Percentiles rank a stretch among this genome's conserved stretches.
phyloP scores from a whole-genome alignment of 2,797 vertebrate genomes.

The Typhlichthys eigenmanni region DNA sequence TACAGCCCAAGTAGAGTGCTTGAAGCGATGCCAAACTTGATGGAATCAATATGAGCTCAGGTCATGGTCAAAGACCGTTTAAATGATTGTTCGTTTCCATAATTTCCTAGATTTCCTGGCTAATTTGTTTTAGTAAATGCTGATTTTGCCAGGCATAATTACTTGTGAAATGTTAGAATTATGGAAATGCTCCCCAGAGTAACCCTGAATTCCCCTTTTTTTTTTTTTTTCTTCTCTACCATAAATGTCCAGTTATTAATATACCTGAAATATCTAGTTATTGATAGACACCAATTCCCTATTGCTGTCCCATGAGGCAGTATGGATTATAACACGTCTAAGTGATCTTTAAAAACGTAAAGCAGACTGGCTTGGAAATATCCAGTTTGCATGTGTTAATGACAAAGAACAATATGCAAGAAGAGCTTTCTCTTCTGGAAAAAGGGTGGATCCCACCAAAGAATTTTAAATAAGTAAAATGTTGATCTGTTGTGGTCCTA shows the following conservation, averaged over 20 bases:
- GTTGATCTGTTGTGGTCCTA: constrained; percentile 39
- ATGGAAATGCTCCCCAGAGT: constrained; percentile 28
- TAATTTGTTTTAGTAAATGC: constrained; percentile 18
- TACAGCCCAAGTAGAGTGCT: constrained; percentile 40
- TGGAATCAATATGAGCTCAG: constrained; percentile 65
- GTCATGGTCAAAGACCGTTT: constrained; percentile 41
- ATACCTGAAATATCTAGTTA: constrained; percentile 22
- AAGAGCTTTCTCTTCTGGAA: constrained; percentile 41
- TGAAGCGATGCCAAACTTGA: constrained; percentile 60
- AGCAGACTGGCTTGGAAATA: constrained; percentile 10
- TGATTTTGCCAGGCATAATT: constrained; percentile 26
- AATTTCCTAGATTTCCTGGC: constrained; percentile 47
- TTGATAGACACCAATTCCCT: not conserved
- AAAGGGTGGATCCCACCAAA: constrained; percentile 48
- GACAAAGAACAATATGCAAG: constrained; percentile 45
- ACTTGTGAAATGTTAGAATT: constrained; percentile 22
- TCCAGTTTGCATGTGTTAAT: constrained; percentile 28
- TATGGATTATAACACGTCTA: constrained; percentile 13
- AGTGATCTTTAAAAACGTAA: constrained; percentile 18
- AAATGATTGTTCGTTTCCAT: constrained; percentile 43
- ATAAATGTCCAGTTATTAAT: not conserved
- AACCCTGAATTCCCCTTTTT: constrained; percentile 3
- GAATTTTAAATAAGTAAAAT: constrained; percentile 36
- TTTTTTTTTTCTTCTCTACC: not conserved
- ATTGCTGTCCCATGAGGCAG: constrained; percentile 13